Evolutionary conservation across 2,888 invertebrate genomes (phyloP), one percentile per base, ranked within the genome.

Genomic region (Amphimallon solstitiale): DNA sequence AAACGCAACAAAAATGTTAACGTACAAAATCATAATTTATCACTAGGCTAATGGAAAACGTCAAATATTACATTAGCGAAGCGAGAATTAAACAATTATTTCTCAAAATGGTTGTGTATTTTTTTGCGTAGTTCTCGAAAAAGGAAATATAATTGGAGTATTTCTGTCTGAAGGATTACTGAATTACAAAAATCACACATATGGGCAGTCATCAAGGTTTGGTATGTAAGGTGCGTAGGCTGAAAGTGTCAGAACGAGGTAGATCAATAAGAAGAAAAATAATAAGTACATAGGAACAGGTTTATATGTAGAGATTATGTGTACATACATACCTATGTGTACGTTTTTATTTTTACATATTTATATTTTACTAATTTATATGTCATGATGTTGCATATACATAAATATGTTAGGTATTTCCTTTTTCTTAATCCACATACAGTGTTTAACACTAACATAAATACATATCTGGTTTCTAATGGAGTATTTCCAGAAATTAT

Each of bases 211-310:
- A 40, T 23, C 40, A 43, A 56, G 56, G 56, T 43, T 56, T 56
- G 56, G 54, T 56, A 56, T 56, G 56, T 43, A 56, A 40, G 40
- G 43, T 43, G 56, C 56, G 56, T 56, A 56, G 56, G 56, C 43
- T 40, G 56, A 43, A 56, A 56, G 56, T 56, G 56, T 56, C 56
- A 56, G 56, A 56, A 56, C 56, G 56, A 56, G 56, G 56, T 56
- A 56, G 56, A 56, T 56, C 56, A 56, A 56, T 56, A 56, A 56
- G 56, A 56, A 43, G 43, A 56, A 43, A 56, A 56, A 56, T 56
- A 56, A 56, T 56, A 40, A 40, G 56, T 29, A 43, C 14, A 56
- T 56, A 56, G 56, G 56, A 56, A 56, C 56, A 56, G 54, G 56
- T 56, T 56, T 56, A 37, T 21, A 29, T 56, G 37, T 37, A 56